These are phyloP conservation scores for Cheilosia urbana DNA, from an alignment of 2,888 invertebrate species.

Conservation along the genomic window DNA sequence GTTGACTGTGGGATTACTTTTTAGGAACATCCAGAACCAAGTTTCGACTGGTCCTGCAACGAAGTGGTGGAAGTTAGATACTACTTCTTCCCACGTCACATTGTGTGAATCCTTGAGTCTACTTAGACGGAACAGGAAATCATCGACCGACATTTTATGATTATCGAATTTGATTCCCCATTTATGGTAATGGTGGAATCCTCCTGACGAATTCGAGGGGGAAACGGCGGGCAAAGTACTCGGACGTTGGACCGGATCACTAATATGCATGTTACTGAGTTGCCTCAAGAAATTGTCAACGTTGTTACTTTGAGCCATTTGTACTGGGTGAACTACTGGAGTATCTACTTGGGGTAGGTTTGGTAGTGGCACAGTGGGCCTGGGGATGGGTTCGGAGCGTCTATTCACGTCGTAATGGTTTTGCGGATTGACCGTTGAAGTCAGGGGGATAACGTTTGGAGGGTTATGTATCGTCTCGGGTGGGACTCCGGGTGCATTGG, in stretches of 20 bases:
- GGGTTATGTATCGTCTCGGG: no score
- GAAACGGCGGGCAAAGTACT: no score
- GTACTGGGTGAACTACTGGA: not conserved
- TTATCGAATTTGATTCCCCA: conserved; percentile 8
- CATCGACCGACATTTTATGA: not conserved
- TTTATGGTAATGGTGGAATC: not conserved
- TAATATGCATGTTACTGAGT: not conserved
- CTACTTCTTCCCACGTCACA: not conserved
- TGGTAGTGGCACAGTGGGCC: no score
- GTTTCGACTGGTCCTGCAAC: not conserved
- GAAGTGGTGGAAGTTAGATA: not conserved
- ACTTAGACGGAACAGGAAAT: not conserved
- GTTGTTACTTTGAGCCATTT: not conserved
- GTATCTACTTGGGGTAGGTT: not conserved
- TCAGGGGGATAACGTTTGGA: no score
- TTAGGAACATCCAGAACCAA: not conserved
- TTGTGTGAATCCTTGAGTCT: not conserved
- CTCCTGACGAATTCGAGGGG: no score
- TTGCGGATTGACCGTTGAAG: no score
- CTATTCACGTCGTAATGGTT: no score
- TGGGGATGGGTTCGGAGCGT: no score
- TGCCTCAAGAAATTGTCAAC: not conserved
- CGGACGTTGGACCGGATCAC: not conserved
- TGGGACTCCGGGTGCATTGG: no score
- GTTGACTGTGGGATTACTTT: not conserved